Evolutionary conservation across 2,888 invertebrate species (phyloP), one percentile per base, ranked within the genome.

Genomic region (Apodemia mormo): DNA sequence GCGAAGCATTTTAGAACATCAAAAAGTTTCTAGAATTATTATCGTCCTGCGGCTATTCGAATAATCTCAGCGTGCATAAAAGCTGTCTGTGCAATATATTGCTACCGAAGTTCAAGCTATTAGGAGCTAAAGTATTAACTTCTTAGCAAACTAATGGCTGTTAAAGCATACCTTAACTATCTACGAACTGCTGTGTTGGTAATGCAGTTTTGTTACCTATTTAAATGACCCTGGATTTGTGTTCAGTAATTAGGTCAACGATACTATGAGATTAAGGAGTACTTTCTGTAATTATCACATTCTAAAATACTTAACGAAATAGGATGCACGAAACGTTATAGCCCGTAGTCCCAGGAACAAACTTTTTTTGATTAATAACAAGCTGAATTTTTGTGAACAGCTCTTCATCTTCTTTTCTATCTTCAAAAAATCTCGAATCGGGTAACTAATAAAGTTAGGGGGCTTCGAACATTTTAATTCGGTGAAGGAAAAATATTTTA

Each of bases 31-130:
- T 54, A 54, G 65, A 68, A 68, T 68, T 68, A 68, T 68, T 68
- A 68, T 65, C 68, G 29, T 65, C 65, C 68, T 56, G 68, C 68
- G 68, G 68, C 68, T 56, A 69, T 69, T 69, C 43, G 65, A 69
- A 69, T 65, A 69, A 69, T 69, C 69, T 65, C 54, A 54, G 65
- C 29, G 22, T 69, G 69, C 69, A 69, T 68, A 65, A 49, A 69
- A 69, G 54, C 68, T 33, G 64, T 37, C 49, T 68, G 33, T 33
- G 49, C 54, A 40, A 65, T 69, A 69, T 69, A 65, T 65, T 69
- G 65, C 65, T 61, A 61, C 49, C 65, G 65, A 56, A 69, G 12
- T 69, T 69, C 37, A 40, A 43, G 65, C 69, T 69, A 65, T 68
- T 69, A 69, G 61, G 33, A 61, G 61, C 14, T 33, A 33, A 61